Evolutionary conservation across 2,888 invertebrate genomes (phyloP), one percentile per base, ranked within the genome.

Genomic region (Cheilosia variabilis): DNA sequence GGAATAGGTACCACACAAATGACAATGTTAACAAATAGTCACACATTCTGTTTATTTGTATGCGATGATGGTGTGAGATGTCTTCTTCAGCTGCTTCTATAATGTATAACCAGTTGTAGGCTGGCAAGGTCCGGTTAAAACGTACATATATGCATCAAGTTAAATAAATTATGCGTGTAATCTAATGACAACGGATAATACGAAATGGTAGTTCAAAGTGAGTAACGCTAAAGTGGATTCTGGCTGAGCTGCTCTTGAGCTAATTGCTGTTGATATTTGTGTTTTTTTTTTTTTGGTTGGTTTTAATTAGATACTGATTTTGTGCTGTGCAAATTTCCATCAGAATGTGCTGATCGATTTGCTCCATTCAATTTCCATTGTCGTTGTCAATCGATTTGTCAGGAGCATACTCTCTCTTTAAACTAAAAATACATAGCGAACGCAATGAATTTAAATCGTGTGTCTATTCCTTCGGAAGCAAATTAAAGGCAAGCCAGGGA

Each of bases 1-100:
- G 58, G 68, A 76, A 68, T 76, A 58, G 19, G 58, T 76, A 58
- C 27, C 27, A 27, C 65, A 53, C 62, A 75, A 75, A 75, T 75
- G 19, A 47, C 75, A 34, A 45, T 55, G 24, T 50, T 58, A 60
- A 37, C 52, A 50, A 62, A 53, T 41, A 41, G 58, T 4, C 15
- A 31, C 19, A 17, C 27, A n/a, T 17, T 58, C 45, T 45, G 45
- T 60, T 71, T 22, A 34, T 53, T 41, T 58, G n/a, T 5, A 34
- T 57, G 52, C 15, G 52, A 10, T 60, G 37, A 37, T 50, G 50
- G 60, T 37, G 60, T 41, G 45, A 31, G 53, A 41, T 68, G 53
- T 55, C 31, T 31, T 57, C 27, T 27, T n/a, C 55, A 22, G 22
- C 37, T 19, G 34, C 27, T 24, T 27, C 72, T 17, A 22, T 10